These are phyloP conservation scores for Pica pica DNA, from an alignment of 2,113 vertebrate genomes.

Conservation along the genomic window DNA sequence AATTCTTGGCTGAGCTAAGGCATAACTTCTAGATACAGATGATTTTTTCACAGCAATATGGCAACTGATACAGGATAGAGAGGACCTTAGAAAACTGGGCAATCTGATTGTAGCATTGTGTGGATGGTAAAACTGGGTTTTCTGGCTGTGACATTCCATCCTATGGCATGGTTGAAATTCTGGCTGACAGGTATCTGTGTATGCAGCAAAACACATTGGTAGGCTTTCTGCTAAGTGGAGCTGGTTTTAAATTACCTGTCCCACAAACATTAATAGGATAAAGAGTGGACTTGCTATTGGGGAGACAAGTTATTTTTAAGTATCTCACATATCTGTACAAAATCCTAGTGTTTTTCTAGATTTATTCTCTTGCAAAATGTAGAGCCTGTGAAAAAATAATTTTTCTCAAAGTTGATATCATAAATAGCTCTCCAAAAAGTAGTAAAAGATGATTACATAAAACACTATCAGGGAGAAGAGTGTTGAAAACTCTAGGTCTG, in stretches of 20 bases:
- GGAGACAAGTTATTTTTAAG: background rate
- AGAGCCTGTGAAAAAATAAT: background rate
- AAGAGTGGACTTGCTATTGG: background rate
- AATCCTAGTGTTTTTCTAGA: background rate
- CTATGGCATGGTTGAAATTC: background rate
- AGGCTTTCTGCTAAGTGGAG: background rate
- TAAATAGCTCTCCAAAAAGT: background rate
- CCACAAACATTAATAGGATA: background rate
- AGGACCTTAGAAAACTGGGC: background rate
- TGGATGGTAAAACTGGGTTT: background rate
- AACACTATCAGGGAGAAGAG: background rate
- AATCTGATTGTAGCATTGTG: background rate
- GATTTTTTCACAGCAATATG: background rate
- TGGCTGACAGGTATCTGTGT: background rate
- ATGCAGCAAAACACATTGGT: background rate
- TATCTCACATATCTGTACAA: background rate
- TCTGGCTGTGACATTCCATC: background rate
- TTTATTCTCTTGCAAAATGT: background rate
- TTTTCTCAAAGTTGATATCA: background rate
- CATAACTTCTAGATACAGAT: background rate
- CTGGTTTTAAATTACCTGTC: background rate
- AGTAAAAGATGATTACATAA: background rate
- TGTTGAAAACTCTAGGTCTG: background rate
- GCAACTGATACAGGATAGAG: background rate
- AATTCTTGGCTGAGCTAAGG: background rate